phyloP scores from a whole-genome alignment of 2,113 vertebrate genomes.

The Limnothrissa miodon region DNA sequence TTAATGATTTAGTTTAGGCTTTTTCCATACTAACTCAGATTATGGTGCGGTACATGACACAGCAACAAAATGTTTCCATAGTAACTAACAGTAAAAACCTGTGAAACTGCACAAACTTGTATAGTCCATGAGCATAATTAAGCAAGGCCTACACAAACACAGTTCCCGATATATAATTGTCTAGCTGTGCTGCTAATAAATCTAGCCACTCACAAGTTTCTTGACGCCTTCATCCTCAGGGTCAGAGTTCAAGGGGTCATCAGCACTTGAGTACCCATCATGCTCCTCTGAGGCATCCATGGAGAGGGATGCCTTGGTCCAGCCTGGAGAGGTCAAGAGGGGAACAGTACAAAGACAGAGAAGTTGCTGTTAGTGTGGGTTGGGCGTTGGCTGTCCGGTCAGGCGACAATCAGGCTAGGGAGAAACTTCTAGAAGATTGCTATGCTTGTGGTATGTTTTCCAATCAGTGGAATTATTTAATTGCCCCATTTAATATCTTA shows the following conservation, averaged over 20 bases:
- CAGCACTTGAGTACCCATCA: conserved; percentile 88
- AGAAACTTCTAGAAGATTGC: conserved; percentile 22
- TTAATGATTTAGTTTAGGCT: no score
- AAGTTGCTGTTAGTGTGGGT: not conserved
- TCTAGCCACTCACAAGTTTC: conserved; percentile 80
- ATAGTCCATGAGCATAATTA: no score
- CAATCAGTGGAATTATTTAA: not conserved
- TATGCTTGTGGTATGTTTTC: not conserved
- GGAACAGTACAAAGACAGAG: not conserved
- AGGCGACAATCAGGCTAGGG: not conserved
- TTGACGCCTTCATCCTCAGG: conserved; percentile 83
- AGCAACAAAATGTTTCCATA: no score
- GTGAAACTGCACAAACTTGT: no score
- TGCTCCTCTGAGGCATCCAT: conserved; percentile 87
- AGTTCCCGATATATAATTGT: not conserved
- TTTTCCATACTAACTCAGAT: no score
- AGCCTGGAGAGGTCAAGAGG: conserved; percentile 69
- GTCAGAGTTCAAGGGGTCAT: conserved; percentile 91
- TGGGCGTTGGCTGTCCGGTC: not conserved
- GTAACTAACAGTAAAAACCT: no score
- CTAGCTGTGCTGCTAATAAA: not conserved
- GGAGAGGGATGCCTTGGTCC: conserved; percentile 83
- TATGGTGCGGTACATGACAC: no score
- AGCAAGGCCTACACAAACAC: no score
- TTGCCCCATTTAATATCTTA: not conserved